Evolutionary conservation across 2,113 vertebrate genomes (phyloP), one percentile per base, ranked within the genome.

Genomic region (Microtus oregoni): DNA sequence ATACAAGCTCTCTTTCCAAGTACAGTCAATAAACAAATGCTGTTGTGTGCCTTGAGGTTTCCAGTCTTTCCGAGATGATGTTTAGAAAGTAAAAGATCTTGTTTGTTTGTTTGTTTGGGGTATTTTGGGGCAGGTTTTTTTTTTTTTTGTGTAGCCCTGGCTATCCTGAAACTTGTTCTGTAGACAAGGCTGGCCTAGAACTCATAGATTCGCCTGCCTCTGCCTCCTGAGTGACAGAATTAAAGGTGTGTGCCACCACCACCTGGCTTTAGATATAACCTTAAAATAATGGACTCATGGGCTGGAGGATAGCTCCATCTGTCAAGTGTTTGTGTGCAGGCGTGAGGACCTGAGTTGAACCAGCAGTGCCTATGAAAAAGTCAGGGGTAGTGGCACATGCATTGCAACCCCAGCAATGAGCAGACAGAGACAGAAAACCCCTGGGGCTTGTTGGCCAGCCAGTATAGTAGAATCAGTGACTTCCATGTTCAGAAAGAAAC

Each of bases 21-120:
- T 11, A 30, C 68, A 95, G 72, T n/a, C 72, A 92, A 86, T 38
- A 91, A 68, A 92, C n/a, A 91, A 41, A 92, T 65, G 89, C 38
- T 88, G 72, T 55, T 77, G 38, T 76, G 65, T 72, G 17, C 70
- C 79, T 10, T 88, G 41, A 78, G 47, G n/a, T 38, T 92, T 88
- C 82, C 2, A 35, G 38, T 79, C 19, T 72, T 75, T 61, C 73
- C 78, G 41, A 95, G 91, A 81, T 95, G 35, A 63, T 58, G n/a
- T 13, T 77, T 44, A 61, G n/a, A 96, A 90, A n/a, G 26, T 86
- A 70, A 95, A 95, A 91, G 15, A 63, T 26, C 13, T 58, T 20
- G 55, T 58, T 58, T 58, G 58, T 22, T 35, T 79, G 1, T n/a
- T n/a, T 41, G 41, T 41, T 41, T 41, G 41, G 14, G 32, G 35